Conservation (phyloP, 2,113 vertebrate species). For the Thunnus maccoyii region DNA sequence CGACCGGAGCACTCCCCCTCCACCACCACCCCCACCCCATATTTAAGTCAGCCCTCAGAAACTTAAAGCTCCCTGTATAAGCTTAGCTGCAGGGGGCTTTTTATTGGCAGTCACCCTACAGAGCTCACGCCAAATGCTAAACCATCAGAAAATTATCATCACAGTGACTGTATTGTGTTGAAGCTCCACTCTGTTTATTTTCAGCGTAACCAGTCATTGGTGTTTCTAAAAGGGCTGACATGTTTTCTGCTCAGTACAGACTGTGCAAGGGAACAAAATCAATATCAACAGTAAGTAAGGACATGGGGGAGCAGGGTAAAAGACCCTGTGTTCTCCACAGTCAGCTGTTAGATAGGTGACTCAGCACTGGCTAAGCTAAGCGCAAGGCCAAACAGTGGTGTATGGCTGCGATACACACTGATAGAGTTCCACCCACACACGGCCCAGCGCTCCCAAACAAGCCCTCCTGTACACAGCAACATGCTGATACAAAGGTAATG, state of each 20-base stretch:
- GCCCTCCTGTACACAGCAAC: slow-evolving; percentile 69
- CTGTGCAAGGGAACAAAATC: slow-evolving; percentile 50
- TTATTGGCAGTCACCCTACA: background rate
- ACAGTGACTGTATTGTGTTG: slow-evolving; percentile 58
- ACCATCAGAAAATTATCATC: slow-evolving; percentile 55
- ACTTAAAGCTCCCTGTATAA: slow-evolving; percentile 47
- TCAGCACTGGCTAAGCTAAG: slow-evolving; percentile 70
- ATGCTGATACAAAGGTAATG: slow-evolving; percentile 79
- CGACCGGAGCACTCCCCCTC: background rate
- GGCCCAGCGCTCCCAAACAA: slow-evolving; percentile 69
- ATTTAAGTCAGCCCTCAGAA: slow-evolving; percentile 55
- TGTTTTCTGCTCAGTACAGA: slow-evolving; percentile 54
- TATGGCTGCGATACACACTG: slow-evolving; percentile 54
- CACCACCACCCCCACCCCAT: background rate
- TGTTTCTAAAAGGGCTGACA: slow-evolving; percentile 62
- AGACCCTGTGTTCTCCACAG: slow-evolving; percentile 63
- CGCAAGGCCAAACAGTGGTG: slow-evolving; percentile 78
- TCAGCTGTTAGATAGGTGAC: slow-evolving; percentile 80
- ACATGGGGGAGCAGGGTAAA: slow-evolving; percentile 47
- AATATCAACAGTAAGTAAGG: slow-evolving; percentile 66
- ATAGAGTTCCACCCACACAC: slow-evolving; percentile 70
- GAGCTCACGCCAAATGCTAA: slow-evolving; percentile 46
- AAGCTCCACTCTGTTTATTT: slow-evolving; percentile 40
- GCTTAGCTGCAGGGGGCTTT: slow-evolving; percentile 68
- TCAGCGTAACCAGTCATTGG: slow-evolving; percentile 22